These are phyloP conservation scores for Chrysolina oricalcia DNA, from an alignment of 2,888 invertebrate species.

Conservation along the genomic window DNA sequence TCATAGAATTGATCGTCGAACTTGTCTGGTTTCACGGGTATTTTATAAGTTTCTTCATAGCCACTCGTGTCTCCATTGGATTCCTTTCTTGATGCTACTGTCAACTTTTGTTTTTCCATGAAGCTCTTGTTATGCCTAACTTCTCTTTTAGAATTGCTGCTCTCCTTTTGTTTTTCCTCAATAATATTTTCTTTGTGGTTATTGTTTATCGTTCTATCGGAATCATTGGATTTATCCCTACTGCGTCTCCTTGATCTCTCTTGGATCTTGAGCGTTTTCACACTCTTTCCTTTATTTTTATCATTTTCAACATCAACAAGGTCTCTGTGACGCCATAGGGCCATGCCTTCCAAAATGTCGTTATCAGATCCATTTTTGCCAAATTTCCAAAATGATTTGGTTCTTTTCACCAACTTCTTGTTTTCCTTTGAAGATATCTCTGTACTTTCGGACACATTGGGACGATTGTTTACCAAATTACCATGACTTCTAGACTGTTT, in stretches of 20 bases:
- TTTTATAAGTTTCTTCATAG: slow-evolving; percentile 54
- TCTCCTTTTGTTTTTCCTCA: slow-evolving; percentile 69
- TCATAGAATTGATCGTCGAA: slow-evolving; percentile 79
- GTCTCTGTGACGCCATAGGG: slow-evolving; percentile 89
- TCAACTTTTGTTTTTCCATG: slow-evolving; percentile 56
- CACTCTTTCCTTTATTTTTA: slow-evolving; percentile 72
- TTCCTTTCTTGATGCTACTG: slow-evolving; percentile 52
- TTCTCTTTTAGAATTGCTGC: slow-evolving; percentile 66
- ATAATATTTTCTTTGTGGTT: slow-evolving; percentile 69
- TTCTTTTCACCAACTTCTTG: slow-evolving; percentile 83
- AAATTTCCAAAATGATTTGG: slow-evolving; percentile 91
- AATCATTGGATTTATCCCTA: slow-evolving; percentile 69
- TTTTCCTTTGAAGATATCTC: slow-evolving; percentile 76
- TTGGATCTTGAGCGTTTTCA: slow-evolving; percentile 48
- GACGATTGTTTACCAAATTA: slow-evolving; percentile 65
- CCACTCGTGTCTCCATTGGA: slow-evolving; percentile 54
- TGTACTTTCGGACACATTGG: slow-evolving; percentile 75
- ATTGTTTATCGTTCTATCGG: slow-evolving; percentile 69
- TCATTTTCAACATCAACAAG: slow-evolving; percentile 81
- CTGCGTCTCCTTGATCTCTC: slow-evolving; percentile 68
- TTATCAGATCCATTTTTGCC: slow-evolving; percentile 80
- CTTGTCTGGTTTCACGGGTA: slow-evolving; percentile 43
- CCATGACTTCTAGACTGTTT: slow-evolving; percentile 68
- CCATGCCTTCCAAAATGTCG: slow-evolving; percentile 90
- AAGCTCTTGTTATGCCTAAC: slow-evolving; percentile 41